Conservation (phyloP, 2,888 invertebrate species). For the Drosophila mimetica region DNA sequence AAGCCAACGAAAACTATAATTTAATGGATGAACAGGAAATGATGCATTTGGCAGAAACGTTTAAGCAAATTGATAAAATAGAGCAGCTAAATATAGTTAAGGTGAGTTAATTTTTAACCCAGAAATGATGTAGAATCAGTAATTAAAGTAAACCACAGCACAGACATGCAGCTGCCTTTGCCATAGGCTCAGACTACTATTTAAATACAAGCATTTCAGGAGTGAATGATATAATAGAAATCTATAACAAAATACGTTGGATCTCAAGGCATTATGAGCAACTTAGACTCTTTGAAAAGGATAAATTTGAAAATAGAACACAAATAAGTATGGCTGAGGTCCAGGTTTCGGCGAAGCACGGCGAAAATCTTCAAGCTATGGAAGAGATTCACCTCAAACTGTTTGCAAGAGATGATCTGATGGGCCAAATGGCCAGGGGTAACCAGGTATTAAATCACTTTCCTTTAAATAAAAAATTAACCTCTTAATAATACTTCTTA, state of each 20-base stretch:
- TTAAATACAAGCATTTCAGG: not conserved
- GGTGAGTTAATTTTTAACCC: not conserved
- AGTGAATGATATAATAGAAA: not conserved
- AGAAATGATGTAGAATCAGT: no score
- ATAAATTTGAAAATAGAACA: not conserved
- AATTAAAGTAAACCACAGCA: not conserved
- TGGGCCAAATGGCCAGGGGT: not conserved
- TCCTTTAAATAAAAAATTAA: not conserved
- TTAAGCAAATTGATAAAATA: not conserved
- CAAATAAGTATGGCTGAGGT: not conserved
- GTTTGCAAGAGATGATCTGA: not conserved
- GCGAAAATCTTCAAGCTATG: not conserved
- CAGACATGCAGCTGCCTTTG: not conserved
- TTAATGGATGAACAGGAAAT: not conserved
- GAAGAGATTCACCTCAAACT: not conserved
- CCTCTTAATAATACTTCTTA: not conserved
- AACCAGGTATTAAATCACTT: not conserved
- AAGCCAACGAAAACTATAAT: not conserved
- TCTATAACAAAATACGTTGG: not conserved
- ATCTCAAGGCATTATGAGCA: not conserved
- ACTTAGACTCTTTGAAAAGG: not conserved
- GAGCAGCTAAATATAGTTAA: no score
- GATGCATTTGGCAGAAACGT: not conserved
- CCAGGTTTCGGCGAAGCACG: not conserved
- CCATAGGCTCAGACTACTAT: not conserved